Conservation (phyloP, 2,797 vertebrate genomes). For the Esox lucius region DNA sequence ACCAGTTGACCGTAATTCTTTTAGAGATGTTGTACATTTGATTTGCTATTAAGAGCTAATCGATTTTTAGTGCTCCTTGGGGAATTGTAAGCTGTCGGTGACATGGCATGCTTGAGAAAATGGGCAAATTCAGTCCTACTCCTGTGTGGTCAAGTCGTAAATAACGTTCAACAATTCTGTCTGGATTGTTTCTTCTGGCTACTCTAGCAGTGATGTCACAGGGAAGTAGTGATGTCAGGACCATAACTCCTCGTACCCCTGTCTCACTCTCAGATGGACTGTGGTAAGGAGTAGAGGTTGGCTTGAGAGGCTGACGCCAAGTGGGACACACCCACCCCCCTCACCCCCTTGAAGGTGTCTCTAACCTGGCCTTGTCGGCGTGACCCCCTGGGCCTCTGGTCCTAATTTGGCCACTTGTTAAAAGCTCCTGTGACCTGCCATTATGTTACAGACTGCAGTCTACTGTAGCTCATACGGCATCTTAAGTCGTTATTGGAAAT, state of each 20-base stretch:
- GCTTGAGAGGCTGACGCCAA: constrained; percentile 63
- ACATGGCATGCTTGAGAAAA: constrained; percentile 56
- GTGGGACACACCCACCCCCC: constrained; percentile 61
- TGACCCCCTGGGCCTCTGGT: constrained; percentile 53
- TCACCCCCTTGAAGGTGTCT: constrained; percentile 78
- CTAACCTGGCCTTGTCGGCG: constrained; percentile 78
- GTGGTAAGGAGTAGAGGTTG: constrained; percentile 72
- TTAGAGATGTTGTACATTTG: constrained; percentile 50
- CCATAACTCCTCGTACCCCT: constrained; percentile 69
- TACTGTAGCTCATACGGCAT: constrained; percentile 39
- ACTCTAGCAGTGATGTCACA: constrained; percentile 72
- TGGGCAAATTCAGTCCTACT: constrained; percentile 51
- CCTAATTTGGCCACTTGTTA: constrained; percentile 77
- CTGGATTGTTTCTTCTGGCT: constrained; percentile 65
- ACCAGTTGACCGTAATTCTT: constrained; percentile 58
- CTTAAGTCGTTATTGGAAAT: constrained; percentile 19
- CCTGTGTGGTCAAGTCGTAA: constrained; percentile 56
- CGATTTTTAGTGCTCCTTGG: constrained; percentile 73
- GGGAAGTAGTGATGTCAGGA: constrained; percentile 78
- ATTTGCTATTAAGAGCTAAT: constrained; percentile 70
- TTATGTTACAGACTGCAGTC: constrained; percentile 46
- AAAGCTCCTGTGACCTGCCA: constrained; percentile 58
- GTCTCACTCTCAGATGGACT: constrained; percentile 76
- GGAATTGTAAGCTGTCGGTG: constrained; percentile 56
- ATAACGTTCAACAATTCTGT: constrained; percentile 67